Conservation (phyloP, 2,888 invertebrate genomes). For the Rhagonycha lutea region DNA sequence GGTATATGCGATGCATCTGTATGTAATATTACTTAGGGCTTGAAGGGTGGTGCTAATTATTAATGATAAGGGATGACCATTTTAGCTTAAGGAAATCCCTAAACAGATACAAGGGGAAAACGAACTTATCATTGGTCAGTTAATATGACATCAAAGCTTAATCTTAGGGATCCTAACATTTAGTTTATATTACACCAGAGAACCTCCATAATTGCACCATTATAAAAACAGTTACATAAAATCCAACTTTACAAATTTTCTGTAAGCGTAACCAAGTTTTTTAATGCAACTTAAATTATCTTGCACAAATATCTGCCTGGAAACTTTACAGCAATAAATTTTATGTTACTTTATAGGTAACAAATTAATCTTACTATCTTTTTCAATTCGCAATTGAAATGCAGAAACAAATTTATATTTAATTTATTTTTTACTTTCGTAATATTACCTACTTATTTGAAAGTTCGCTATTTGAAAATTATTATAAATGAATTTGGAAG, state of each 20-base stretch:
- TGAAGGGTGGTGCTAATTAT: conserved; percentile 21
- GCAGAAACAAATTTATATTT: neutral
- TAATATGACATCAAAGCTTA: conserved; percentile 9
- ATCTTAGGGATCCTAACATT: conserved; percentile 11
- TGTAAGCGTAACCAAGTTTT: neutral
- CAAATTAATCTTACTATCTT: neutral
- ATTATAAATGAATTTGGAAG: neutral
- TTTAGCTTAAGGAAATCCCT: conserved; percentile 19
- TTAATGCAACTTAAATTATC: neutral
- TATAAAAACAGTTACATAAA: neutral
- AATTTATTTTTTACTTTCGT: neutral
- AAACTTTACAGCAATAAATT: neutral
- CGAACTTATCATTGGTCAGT: conserved; percentile 13
- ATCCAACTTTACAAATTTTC: neutral
- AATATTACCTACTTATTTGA: neutral
- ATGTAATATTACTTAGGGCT: conserved; percentile 14
- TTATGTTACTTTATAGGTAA: neutral
- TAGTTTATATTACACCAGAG: neutral
- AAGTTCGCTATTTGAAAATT: neutral
- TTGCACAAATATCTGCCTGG: neutral
- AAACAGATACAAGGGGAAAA: conserved; percentile 12
- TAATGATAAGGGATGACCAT: conserved; percentile 21
- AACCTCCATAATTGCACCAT: neutral
- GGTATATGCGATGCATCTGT: conserved; percentile 2
- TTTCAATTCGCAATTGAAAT: neutral